Evolutionary conservation across 2,113 vertebrate species (phyloP).

Genomic region (cattle (Bos taurus)): DNA sequence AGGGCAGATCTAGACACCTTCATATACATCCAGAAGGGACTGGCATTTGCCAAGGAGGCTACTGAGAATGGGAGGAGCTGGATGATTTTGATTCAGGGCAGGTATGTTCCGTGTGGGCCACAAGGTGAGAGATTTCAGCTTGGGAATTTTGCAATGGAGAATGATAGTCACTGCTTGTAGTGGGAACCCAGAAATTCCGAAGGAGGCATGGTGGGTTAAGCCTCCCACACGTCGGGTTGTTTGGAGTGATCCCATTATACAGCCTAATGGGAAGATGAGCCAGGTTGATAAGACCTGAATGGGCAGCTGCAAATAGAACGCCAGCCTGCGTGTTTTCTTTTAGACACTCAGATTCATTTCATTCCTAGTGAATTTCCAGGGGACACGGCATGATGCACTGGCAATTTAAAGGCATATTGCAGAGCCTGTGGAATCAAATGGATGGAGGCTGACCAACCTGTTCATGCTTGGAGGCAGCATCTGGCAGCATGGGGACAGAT

Average conservation of each 20-base stretch:
- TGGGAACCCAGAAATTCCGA: constrained; percentile 28
- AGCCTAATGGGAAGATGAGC: constrained; percentile 27
- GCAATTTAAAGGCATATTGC: constrained; percentile 35
- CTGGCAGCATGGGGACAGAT: background rate
- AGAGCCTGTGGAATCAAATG: constrained; percentile 48
- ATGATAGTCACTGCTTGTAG: background rate
- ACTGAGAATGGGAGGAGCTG: background rate
- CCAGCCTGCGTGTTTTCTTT: constrained; percentile 59
- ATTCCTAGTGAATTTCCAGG: constrained; percentile 40
- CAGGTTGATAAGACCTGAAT: constrained; percentile 28
- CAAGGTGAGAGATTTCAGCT: background rate
- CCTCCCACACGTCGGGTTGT: constrained; percentile 53
- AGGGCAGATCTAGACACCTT: background rate
- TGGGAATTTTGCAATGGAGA: background rate
- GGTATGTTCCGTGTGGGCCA: background rate
- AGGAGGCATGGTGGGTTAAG: constrained; percentile 43
- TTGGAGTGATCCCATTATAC: constrained; percentile 44
- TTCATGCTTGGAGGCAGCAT: background rate
- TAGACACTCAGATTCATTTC: constrained; percentile 45
- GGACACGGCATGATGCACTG: constrained; percentile 45
- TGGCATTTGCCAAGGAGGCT: background rate
- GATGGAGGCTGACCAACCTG: background rate
- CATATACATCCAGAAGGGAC: too few relatives aligned
- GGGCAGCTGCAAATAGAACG: background rate
- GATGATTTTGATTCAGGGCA: background rate